These are phyloP conservation scores for Drosophila serrata DNA, from an alignment of 1,140 invertebrate species.

Conservation along the genomic window DNA sequence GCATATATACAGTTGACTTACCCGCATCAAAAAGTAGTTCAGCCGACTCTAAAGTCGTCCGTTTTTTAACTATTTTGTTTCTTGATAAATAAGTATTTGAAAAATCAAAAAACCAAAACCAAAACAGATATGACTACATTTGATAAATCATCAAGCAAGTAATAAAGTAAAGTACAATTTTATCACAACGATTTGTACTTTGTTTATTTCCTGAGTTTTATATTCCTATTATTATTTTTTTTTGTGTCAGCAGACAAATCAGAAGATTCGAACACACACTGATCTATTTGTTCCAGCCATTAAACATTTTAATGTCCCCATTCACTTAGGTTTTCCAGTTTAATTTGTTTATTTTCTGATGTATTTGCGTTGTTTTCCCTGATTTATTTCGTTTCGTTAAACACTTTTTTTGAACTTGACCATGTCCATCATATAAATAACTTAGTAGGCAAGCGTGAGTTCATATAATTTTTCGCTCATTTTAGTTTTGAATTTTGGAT, in stretches of 20 bases:
- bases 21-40: constrained; percentile 66
- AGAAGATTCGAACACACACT: constrained; percentile 32
- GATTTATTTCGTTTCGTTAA: constrained; percentile 51
- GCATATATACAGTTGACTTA: constrained; percentile 64
- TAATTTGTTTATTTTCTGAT: constrained; percentile 45
- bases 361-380: constrained; percentile 49
- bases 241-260: constrained; percentile 17
- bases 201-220: constrained; percentile 22
- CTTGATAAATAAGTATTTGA: constrained; percentile 50
- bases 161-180: constrained; percentile 62
- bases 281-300: constrained; percentile 53
- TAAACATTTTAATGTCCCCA: constrained; percentile 51
- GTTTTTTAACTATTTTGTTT: constrained; percentile 53
- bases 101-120: constrained; percentile 18
- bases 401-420: constrained; percentile 53
- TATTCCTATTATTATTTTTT: constrained; percentile 16
- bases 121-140: constrained; percentile 54
- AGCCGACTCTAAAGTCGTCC: constrained; percentile 61
- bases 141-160: constrained; percentile 63
- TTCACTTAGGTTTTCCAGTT: constrained; percentile 46
- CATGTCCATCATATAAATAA: constrained; percentile 47
- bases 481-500: constrained; percentile 45
- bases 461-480: constrained; percentile 24
- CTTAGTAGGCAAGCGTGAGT: constrained; percentile 46
- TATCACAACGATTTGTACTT: constrained; percentile 40